Conservation (phyloP, 2,113 vertebrate species). For the Isichthys henryi region DNA sequence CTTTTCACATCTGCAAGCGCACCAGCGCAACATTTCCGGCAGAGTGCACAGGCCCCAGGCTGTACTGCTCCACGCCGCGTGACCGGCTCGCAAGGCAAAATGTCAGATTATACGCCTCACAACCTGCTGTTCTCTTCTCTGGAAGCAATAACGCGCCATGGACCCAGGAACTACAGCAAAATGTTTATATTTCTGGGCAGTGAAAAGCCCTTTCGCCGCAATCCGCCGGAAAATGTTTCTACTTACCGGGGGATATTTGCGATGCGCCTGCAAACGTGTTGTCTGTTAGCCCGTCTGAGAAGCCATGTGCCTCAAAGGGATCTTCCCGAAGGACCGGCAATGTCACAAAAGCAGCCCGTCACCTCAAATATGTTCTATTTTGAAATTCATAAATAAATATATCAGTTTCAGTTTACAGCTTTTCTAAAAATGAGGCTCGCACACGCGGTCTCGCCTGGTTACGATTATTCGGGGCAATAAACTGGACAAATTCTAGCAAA, state of each 20-base stretch:
- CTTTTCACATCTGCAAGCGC: not conserved
- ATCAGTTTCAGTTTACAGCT: not conserved
- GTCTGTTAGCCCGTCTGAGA: not conserved
- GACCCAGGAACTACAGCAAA: not conserved
- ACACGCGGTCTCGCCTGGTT: not conserved
- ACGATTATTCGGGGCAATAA: not conserved
- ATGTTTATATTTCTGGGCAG: not conserved
- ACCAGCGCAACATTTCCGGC: not conserved
- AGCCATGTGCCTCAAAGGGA: not conserved
- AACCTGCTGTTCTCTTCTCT: not conserved
- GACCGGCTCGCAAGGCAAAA: not conserved
- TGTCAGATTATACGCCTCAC: not conserved
- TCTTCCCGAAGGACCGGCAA: not conserved
- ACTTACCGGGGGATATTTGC: not conserved
- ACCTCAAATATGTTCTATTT: not conserved
- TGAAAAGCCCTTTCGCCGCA: not conserved
- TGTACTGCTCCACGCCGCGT: not conserved
- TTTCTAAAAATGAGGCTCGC: not conserved
- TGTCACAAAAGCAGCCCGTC: not conserved
- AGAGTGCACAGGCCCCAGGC: not conserved
- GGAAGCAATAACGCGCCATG: not conserved
- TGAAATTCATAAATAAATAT: constrained; percentile 1
- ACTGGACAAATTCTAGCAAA: not conserved
- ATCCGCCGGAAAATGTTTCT: not conserved
- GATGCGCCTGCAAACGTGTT: not conserved